These are phyloP conservation scores for Probaryconus sp. DNA, from an alignment of 1,140 invertebrate species.

Conservation along the genomic window DNA sequence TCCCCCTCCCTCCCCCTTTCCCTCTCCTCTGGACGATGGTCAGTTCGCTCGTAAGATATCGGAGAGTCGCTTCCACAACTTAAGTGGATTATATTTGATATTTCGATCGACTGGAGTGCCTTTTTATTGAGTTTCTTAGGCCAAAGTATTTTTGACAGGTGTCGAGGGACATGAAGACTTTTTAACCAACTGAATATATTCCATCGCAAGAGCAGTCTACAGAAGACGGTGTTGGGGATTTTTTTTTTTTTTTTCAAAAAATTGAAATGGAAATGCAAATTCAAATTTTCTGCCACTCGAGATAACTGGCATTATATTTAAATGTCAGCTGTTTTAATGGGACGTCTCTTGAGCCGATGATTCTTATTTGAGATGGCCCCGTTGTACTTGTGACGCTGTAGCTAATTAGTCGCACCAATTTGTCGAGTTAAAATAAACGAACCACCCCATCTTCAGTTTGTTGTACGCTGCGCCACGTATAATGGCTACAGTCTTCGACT, in stretches of 20 bases:
- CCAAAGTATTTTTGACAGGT: conserved; percentile 60
- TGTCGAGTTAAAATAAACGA: conserved; percentile 74
- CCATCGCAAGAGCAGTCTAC: conserved; percentile 31
- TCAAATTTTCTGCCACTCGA: too few species aligned
- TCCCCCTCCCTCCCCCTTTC: too few species aligned
- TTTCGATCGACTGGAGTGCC: conserved; percentile 76
- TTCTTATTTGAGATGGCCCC: conserved; percentile 14
- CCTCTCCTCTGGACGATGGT: conserved; percentile 65
- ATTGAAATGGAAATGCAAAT: too few species aligned
- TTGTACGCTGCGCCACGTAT: conserved; percentile 32
- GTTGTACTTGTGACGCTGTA: conserved; percentile 63
- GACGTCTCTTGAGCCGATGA: conserved; percentile 8
- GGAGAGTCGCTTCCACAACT: conserved; percentile 64
- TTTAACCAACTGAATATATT: conserved; percentile 59
- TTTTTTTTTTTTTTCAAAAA: too few species aligned
- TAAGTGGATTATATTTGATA: conserved; percentile 78
- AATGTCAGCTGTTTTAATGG: too few species aligned
- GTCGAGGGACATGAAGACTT: conserved; percentile 57
- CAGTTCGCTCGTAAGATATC: conserved; percentile 70
- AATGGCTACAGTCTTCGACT: conserved; percentile 36
- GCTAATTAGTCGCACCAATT: conserved; percentile 76
- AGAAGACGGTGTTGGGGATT: too few species aligned
- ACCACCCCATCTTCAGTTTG: conserved; percentile 64
- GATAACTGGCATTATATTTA: too few species aligned
- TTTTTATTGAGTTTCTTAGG: conserved; percentile 71